Evolutionary conservation across 1,140 invertebrate genomes (phyloP).

Genomic region (Drosophila tani): DNA sequence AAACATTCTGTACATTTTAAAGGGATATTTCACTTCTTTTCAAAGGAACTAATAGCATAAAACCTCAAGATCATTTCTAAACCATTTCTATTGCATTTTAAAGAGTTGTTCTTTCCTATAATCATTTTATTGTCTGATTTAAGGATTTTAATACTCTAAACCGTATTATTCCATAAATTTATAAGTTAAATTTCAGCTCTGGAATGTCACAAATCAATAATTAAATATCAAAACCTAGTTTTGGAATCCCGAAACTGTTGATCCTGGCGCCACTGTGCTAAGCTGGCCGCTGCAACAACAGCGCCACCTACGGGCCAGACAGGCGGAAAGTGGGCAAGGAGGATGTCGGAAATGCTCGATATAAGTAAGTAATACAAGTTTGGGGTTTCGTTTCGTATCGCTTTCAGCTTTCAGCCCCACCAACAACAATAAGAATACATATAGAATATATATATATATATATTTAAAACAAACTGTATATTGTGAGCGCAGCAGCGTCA

Average conservation of each 20-base stretch:
- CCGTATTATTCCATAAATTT: too few species aligned
- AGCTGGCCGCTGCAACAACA: constrained; percentile 6
- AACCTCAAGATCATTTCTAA: too few species aligned
- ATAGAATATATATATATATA: constrained; percentile 1
- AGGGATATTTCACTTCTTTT: too few species aligned
- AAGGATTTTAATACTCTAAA: not conserved
- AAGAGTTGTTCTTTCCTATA: too few species aligned
- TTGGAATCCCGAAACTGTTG: not conserved
- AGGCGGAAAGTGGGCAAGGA: constrained; percentile 64
- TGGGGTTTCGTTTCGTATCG: constrained; percentile 61
- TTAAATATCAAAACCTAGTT: not conserved
- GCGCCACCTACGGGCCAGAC: constrained; percentile 58
- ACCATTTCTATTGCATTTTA: too few species aligned
- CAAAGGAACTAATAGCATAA: too few species aligned
- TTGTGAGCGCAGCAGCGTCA: constrained; percentile 62
- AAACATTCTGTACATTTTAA: too few species aligned
- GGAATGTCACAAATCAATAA: not conserved
- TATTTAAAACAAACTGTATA: constrained; percentile 35
- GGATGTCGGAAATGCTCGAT: constrained; percentile 72
- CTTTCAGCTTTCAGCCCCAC: constrained; percentile 39
- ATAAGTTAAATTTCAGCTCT: too few species aligned
- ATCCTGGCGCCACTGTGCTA: constrained; percentile 41
- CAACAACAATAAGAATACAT: constrained; percentile 17
- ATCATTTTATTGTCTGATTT: too few species aligned
- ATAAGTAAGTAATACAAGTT: constrained; percentile 61